These are phyloP conservation scores for Pseudonaja textilis DNA, from an alignment of 2,113 vertebrate genomes.

Conservation along the genomic window DNA sequence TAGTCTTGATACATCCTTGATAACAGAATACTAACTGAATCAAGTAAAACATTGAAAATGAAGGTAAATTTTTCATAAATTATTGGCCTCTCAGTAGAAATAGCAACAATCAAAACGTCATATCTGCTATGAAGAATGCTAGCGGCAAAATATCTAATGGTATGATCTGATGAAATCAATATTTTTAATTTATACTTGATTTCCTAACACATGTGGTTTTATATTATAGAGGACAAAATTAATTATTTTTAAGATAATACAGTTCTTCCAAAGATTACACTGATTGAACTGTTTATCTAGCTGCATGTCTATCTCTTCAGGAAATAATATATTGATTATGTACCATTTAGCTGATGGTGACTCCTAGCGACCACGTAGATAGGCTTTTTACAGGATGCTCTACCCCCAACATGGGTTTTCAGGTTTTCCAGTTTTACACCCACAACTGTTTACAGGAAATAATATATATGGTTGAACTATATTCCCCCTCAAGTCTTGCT, in stretches of 20 bases:
- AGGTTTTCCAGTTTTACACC: background rate
- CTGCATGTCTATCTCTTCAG: background rate
- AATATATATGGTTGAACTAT: background rate
- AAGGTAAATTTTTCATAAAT: background rate
- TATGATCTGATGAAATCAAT: background rate
- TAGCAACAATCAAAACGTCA: background rate
- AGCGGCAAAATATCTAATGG: background rate
- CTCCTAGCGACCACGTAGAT: background rate
- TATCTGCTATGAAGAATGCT: background rate
- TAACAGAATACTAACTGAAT: background rate
- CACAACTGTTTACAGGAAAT: background rate
- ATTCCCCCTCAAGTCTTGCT: background rate
- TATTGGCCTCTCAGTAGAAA: background rate
- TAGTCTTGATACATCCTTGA: background rate
- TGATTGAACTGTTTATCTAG: background rate
- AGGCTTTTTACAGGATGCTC: background rate
- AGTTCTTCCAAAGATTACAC: background rate
- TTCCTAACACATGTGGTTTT: background rate
- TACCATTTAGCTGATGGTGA: background rate
- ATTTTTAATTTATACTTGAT: background rate
- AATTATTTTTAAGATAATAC: background rate
- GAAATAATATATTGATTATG: background rate
- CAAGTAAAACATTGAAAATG: background rate
- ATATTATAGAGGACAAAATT: background rate
- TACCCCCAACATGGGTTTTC: background rate